Evolutionary conservation across 92 coral and sea anemone species (phyloP).

Genomic region (Porites rus): DNA sequence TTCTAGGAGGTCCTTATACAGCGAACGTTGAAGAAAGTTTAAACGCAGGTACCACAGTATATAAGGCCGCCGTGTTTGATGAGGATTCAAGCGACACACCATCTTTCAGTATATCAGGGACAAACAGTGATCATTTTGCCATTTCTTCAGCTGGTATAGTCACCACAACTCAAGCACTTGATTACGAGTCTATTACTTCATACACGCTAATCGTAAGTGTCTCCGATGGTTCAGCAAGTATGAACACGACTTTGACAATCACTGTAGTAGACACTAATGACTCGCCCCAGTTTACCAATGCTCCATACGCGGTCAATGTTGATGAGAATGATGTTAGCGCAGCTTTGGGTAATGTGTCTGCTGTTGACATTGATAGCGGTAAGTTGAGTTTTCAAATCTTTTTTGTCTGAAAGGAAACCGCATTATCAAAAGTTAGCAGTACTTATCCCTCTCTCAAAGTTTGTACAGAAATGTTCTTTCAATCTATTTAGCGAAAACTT

Average conservation of each 20-base stretch:
- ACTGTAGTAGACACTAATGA: constrained; percentile 42
- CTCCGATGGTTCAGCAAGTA: constrained; percentile 54
- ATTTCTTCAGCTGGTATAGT: constrained; percentile 61
- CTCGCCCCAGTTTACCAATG: constrained; percentile 50
- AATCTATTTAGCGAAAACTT: too few species aligned
- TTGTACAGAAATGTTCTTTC: too few species aligned
- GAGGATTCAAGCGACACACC: constrained; percentile 35
- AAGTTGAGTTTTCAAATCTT: background rate
- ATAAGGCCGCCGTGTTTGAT: constrained; percentile 35
- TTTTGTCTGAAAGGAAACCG: background rate
- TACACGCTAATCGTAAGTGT: constrained; percentile 57
- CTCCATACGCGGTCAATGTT: constrained; percentile 34
- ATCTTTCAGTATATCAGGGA: constrained; percentile 28
- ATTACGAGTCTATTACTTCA: constrained; percentile 44
- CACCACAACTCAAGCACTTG: constrained; percentile 55
- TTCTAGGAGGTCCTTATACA: constrained; percentile 60
- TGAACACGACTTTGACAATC: constrained; percentile 33
- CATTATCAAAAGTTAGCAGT: background rate
- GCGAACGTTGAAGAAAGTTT: constrained; percentile 51
- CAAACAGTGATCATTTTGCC: constrained; percentile 35
- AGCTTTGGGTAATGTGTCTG: constrained; percentile 28
- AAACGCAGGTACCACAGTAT: constrained; percentile 27
- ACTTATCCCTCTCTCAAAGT: too few species aligned
- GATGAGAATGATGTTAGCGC: constrained; percentile 46
- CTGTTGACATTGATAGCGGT: constrained; percentile 47